These are phyloP conservation scores for Diaprepes abbreviatus DNA, from an alignment of 2,888 invertebrate genomes.

Conservation along the genomic window DNA sequence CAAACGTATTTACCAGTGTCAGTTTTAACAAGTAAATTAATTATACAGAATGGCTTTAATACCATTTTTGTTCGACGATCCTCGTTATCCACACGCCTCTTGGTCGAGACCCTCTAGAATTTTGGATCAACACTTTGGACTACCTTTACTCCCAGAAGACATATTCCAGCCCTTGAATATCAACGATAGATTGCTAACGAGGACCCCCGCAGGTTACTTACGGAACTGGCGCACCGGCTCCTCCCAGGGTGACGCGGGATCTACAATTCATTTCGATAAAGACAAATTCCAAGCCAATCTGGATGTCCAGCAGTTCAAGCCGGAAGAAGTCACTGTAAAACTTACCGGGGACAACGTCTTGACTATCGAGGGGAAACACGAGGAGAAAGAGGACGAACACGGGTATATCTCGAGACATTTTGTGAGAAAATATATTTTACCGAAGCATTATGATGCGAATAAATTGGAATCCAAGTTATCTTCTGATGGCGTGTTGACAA, in stretches of 20 bases:
- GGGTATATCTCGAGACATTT: too few species aligned
- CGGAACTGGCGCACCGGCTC: conserved; percentile 70
- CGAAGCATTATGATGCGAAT: conserved; percentile 80
- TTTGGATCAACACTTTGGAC: conserved; percentile 67
- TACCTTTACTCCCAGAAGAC: conserved; percentile 67
- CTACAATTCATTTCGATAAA: conserved; percentile 66
- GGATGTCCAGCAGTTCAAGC: too few species aligned
- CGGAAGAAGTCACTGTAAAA: too few species aligned
- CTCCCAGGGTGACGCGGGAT: too few species aligned
- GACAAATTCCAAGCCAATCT: conserved; percentile 82
- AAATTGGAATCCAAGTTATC: too few species aligned
- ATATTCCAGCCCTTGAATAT: too few species aligned
- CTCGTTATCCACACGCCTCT: conserved; percentile 6
- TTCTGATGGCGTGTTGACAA: too few species aligned
- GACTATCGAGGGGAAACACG: conserved; percentile 79
- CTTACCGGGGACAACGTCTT: conserved; percentile 76
- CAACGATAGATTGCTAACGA: conserved; percentile 53
- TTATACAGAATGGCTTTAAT: conserved; percentile 47
- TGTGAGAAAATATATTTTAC: too few species aligned
- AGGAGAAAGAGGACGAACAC: too few species aligned
- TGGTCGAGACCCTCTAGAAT: conserved; percentile 57
- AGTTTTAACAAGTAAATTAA: too few species aligned
- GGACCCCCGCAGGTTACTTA: conserved; percentile 61
- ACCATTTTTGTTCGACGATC: conserved; percentile 40
- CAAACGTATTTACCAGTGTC: too few species aligned